Base-by-base conservation (phyloP, 2,888 invertebrate species). In the Drosophila fungiperda region DNA sequence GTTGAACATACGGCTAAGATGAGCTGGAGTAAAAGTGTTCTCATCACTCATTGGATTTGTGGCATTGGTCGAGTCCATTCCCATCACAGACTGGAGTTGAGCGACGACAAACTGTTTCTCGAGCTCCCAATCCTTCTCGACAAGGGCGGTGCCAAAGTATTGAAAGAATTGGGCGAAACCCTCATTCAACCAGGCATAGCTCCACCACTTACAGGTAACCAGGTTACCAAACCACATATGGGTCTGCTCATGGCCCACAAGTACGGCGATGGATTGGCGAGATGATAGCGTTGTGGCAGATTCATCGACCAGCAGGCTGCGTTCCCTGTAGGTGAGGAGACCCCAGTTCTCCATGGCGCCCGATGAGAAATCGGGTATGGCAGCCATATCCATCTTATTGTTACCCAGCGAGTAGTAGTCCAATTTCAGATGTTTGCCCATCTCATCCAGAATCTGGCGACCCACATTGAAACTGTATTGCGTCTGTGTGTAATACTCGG, bases 281-380 rank as follows among this genome's bases (percentile, higher is more conserved):
- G 94, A 94, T 8, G 94, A 82, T 54, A 94, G 94, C 0, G 95
- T 94, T 0, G 95, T 95, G 36, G 94, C 93, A 2, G 94, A 91
- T 45, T 94, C 94, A 59, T 96, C 96, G 74, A 95, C 96, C 4
- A 97, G 92, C 72, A 97, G 92, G 0, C 95, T 94, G 0, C 95
- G 95, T 90, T 97, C 97, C 64, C 96, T 95, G 93, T 96, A 98
- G 4, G 96, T 97, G 9, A 97, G 94, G 29, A 98, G 94, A 8
- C 98, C 98, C 97, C 98, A 98, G 91, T 98, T 98, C 91, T 98
- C 97, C 98, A 98, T 98, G 60, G 98, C 98, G 50, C 97, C 97
- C 75, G 96, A 95, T 53, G 95, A 94, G 91, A 98, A 97, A 91
- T 98, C 97, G 0, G 97, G 96, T 69, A 98, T 94, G 2, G 97